phyloP scores from a whole-genome alignment of 92 coral and sea anemone species.

The Micromussa lordhowensis region DNA sequence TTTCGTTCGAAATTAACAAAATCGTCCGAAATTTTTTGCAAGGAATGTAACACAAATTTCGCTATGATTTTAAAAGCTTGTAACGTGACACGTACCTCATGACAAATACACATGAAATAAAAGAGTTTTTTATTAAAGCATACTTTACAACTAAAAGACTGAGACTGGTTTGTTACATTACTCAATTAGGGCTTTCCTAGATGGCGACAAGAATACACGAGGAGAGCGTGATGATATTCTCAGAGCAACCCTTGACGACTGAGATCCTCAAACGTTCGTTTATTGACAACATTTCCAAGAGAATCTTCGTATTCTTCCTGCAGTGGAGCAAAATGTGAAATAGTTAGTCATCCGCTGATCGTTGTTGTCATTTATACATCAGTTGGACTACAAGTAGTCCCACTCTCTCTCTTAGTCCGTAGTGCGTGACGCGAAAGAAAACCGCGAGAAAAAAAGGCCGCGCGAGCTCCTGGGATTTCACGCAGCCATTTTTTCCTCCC shows the following conservation, averaged over 20 bases:
- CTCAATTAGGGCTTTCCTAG: neutral
- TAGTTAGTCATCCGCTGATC: neutral
- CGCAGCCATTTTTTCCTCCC: no score
- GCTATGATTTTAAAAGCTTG: neutral
- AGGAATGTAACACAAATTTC: neutral
- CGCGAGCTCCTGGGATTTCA: no score
- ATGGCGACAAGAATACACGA: neutral
- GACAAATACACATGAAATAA: neutral
- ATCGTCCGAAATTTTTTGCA: neutral
- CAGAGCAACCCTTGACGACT: constrained; percentile 95
- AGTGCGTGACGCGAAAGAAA: no score
- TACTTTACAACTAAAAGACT: constrained; percentile 24
- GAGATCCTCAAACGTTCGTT: constrained; percentile 95
- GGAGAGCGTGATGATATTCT: constrained; percentile 12
- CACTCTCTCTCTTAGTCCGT: no score
- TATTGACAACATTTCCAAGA: constrained; percentile 93
- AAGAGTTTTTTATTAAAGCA: constrained; percentile 2
- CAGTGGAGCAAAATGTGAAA: neutral
- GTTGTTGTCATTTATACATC: neutral
- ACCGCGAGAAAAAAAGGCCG: no score
- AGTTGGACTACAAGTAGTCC: no score
- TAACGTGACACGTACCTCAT: neutral
- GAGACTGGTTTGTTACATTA: constrained; percentile 16
- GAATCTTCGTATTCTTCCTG: constrained; percentile 99
- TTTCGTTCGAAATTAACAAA: no score